These are phyloP conservation scores for Buathra laborator DNA, from an alignment of 2,888 invertebrate species.

Conservation along the genomic window DNA sequence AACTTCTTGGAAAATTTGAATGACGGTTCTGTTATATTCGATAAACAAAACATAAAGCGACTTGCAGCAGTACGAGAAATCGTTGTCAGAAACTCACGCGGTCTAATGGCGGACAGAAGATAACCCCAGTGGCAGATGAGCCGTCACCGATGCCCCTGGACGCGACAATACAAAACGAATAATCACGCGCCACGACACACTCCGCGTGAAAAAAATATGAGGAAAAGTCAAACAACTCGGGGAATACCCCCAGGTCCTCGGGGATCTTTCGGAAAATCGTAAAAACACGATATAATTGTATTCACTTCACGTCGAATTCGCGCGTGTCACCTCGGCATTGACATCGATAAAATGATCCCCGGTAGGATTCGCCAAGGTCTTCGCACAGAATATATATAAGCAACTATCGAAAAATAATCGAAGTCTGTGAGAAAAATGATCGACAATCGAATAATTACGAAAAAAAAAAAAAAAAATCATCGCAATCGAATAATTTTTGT, in stretches of 20 bases:
- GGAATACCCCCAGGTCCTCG: no score
- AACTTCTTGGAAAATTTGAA: conserved; percentile 4
- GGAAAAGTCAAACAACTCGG: neutral
- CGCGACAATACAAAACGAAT: conserved; percentile 1
- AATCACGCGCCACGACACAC: neutral
- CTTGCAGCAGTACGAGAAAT: neutral
- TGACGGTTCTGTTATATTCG: neutral
- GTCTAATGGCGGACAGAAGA: conserved; percentile 18
- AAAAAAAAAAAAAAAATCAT: no score
- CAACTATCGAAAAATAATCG: no score
- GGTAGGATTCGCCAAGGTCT: neutral
- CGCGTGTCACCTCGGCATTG: conserved; percentile 37
- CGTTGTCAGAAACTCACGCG: neutral
- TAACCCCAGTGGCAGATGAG: conserved; percentile 51
- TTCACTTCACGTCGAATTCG: conserved; percentile 7
- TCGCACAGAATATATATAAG: no score
- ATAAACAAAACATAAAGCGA: neutral
- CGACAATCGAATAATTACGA: neutral
- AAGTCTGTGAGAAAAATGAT: neutral
- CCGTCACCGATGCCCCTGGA: conserved; percentile 23
- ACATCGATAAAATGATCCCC: conserved; percentile 24
- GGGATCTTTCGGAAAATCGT: conserved; percentile 14
- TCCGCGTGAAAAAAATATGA: neutral
- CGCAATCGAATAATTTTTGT: no score
- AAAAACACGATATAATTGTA: neutral